These are phyloP conservation scores for Chrysolina haemoptera DNA, from an alignment of 2,888 invertebrate species.

Conservation along the genomic window DNA sequence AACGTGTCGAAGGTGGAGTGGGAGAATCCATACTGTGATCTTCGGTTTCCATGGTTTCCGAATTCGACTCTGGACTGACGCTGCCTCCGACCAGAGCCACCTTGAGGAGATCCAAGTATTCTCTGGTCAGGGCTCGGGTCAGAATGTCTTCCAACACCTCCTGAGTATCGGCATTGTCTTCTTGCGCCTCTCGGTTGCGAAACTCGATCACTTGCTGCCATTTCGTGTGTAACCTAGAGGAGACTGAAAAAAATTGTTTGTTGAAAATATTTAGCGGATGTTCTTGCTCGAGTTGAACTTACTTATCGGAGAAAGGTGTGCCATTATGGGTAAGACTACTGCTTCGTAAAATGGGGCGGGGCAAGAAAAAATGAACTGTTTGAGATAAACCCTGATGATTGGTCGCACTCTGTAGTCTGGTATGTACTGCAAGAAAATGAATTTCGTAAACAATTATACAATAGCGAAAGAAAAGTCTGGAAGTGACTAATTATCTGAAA, in stretches of 20 bases:
- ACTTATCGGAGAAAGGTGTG: constrained; percentile 85
- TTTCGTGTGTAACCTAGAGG: constrained; percentile 79
- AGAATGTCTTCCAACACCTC: constrained; percentile 90
- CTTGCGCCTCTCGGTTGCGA: constrained; percentile 83
- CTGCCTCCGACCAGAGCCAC: constrained; percentile 80
- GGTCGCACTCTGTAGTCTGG: constrained; percentile 90
- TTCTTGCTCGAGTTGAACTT: constrained; percentile 66
- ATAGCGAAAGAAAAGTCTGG: too few relatives aligned
- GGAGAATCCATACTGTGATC: constrained; percentile 81
- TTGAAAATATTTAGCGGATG: background rate
- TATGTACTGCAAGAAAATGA: constrained; percentile 72
- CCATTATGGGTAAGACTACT: constrained; percentile 85
- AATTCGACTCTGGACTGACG: constrained; percentile 71
- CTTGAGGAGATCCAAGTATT: constrained; percentile 87
- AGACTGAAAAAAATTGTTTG: constrained; percentile 71
- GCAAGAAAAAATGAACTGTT: constrained; percentile 89
- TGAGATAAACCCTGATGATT: constrained; percentile 87
- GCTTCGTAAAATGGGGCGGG: constrained; percentile 84
- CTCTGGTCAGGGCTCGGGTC: constrained; percentile 87
- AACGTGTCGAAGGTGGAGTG: constrained; percentile 70
- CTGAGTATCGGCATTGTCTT: constrained; percentile 85
- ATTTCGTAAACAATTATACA: constrained; percentile 13
- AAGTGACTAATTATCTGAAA: too few relatives aligned
- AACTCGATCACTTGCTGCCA: constrained; percentile 87
- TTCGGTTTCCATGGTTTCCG: constrained; percentile 77